These are phyloP conservation scores for Hydropsyche tenuis DNA, from an alignment of 1,140 invertebrate genomes.

Conservation along the genomic window DNA sequence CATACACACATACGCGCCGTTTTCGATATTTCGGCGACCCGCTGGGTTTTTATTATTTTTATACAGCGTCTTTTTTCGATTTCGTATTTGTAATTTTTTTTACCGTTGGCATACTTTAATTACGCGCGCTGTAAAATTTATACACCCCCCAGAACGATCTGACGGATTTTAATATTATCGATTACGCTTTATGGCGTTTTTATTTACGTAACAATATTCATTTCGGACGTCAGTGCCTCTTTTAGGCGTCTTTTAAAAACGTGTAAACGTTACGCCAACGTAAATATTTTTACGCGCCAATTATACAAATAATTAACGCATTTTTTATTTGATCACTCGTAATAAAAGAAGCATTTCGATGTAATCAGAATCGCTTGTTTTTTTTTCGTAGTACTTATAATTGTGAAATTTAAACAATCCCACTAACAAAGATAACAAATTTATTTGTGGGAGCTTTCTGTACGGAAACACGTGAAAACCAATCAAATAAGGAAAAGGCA, in stretches of 20 bases:
- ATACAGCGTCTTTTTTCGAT: background rate
- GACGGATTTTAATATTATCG: constrained; percentile 1
- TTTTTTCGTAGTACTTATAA: no score
- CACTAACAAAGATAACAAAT: background rate
- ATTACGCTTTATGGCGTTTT: constrained; percentile 1
- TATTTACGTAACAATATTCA: background rate
- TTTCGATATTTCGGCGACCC: constrained; percentile 45
- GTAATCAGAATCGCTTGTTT: no score
- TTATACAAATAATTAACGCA: no score
- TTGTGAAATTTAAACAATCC: no score
- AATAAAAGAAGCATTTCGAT: no score
- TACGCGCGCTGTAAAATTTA: constrained; percentile 22
- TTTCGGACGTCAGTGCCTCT: no score
- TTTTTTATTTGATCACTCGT: no score
- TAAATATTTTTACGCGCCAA: no score
- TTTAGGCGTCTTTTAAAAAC: no score
- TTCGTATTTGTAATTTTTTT: background rate
- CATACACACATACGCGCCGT: no score
- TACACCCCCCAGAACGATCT: constrained; percentile 4
- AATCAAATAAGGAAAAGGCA: constrained; percentile 49
- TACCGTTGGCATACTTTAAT: constrained; percentile 14
- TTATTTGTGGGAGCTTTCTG: background rate
- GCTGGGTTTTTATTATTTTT: constrained; percentile 46
- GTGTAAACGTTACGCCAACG: no score
- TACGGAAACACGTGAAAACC: constrained; percentile 44